These are phyloP conservation scores for Ganaspis sp. DNA, from an alignment of 1,140 invertebrate genomes.

Conservation along the genomic window DNA sequence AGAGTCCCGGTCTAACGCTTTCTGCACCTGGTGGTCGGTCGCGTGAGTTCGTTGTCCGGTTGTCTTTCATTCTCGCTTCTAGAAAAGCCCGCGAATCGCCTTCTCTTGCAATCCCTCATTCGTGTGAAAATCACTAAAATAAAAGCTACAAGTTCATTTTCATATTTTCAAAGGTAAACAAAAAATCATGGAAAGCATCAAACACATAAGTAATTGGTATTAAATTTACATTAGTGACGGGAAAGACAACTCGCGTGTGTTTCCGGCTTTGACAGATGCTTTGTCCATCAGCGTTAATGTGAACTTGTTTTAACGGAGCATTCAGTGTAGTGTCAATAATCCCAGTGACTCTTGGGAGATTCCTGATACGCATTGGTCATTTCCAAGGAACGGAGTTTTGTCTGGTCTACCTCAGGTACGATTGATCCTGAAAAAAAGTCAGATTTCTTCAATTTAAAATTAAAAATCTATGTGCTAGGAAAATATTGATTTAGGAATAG, in stretches of 20 bases:
- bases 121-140: neutral
- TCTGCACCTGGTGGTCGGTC: slow-evolving; percentile 62
- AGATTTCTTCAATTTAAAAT: no score
- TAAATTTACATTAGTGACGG: slow-evolving; percentile 25
- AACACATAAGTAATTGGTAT: neutral
- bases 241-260: slow-evolving; percentile 60
- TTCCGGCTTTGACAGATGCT: slow-evolving; percentile 49
- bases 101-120: neutral
- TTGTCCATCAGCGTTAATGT: slow-evolving; percentile 24
- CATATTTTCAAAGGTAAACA: neutral
- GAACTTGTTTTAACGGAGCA: slow-evolving; percentile 17
- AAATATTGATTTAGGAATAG: no score
- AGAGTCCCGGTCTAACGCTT: slow-evolving; percentile 71
- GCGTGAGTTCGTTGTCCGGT: slow-evolving; percentile 69
- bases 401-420: neutral
- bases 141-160: no score
- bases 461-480: no score
- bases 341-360: neutral
- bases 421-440: neutral
- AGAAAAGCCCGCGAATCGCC: slow-evolving; percentile 35
- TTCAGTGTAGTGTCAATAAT: slow-evolving; percentile 7
- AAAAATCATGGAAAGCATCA: neutral
- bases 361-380: slow-evolving; percentile 17
- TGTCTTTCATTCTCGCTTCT: slow-evolving; percentile 15
- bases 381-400: neutral